Percentiles rank a stretch among this genome's conserved stretches.
phyloP scores from a whole-genome alignment of 2,113 vertebrate species.

The Cervus canadensis region DNA sequence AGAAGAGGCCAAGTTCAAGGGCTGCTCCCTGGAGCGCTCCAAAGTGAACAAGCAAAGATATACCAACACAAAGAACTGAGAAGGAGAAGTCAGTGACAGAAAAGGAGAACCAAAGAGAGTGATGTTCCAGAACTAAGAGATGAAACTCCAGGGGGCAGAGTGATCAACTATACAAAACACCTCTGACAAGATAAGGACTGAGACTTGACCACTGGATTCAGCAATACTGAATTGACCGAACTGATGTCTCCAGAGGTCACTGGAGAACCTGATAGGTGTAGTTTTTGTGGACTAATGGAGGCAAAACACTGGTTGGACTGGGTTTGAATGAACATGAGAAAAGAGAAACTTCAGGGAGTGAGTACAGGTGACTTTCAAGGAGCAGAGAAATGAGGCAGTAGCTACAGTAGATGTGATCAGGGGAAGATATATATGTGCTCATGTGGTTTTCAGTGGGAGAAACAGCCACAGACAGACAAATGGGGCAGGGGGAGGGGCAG shows the following conservation, averaged over 20 bases:
- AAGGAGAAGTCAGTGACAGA: not conserved
- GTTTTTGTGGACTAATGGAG: not conserved
- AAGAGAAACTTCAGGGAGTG: not conserved
- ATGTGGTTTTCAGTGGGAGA: not conserved
- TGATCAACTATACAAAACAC: not conserved
- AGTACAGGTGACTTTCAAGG: not conserved
- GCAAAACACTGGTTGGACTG: not conserved
- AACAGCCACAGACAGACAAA: not conserved
- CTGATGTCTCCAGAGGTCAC: not conserved
- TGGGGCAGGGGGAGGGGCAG: not conserved
- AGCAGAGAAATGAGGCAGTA: not conserved
- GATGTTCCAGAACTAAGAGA: not conserved
- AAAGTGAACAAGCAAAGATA: not conserved
- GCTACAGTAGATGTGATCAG: not conserved
- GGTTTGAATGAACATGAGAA: not conserved
- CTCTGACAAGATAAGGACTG: not conserved
- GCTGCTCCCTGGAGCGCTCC: not conserved
- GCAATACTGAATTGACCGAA: fast-evolving
- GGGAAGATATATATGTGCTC: not conserved
- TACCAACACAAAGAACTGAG: not conserved
- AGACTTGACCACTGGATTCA: not conserved
- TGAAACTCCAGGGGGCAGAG: not conserved
- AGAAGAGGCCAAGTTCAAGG: not conserved
- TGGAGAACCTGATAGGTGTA: not conserved
- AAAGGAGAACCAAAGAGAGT: not conserved